A percentile compares a stretch with the other conserved stretches of the same genome.
Conservation (phyloP, 2,113 vertebrate species). For the Strix aluco region DNA sequence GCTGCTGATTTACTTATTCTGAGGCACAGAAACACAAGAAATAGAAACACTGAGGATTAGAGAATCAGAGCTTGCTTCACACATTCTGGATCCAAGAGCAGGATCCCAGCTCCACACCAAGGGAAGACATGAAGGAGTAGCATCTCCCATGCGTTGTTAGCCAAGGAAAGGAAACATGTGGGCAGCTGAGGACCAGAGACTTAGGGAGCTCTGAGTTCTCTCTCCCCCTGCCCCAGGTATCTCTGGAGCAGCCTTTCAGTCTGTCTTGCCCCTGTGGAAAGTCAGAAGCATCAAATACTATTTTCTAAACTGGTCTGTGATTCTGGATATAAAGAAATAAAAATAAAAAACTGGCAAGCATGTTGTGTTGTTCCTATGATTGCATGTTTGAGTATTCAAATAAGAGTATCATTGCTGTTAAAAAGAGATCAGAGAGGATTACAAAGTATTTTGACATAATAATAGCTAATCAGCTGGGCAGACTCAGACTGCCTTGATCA, state of each 20-base stretch:
- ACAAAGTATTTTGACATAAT: conserved; percentile 46
- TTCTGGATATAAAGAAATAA: neutral
- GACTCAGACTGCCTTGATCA: conserved; percentile 28
- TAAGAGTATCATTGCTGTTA: neutral
- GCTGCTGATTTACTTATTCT: neutral
- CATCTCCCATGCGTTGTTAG: neutral
- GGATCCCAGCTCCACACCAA: neutral
- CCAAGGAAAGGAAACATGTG: neutral
- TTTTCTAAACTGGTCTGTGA: neutral
- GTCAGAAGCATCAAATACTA: neutral
- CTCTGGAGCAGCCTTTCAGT: neutral
- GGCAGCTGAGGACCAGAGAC: neutral
- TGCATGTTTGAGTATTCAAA: neutral
- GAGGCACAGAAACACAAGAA: neutral
- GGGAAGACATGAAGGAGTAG: neutral
- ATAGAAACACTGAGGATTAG: neutral
- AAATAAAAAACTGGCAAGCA: neutral
- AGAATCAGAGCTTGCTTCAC: neutral
- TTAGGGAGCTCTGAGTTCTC: neutral
- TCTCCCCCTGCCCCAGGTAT: neutral
- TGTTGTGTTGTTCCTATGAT: neutral
- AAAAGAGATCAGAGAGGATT: conserved; percentile 57
- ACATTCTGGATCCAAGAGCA: neutral
- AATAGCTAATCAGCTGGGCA: conserved; percentile 56
- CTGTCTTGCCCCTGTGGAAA: neutral